A percentile compares a stretch with the other conserved stretches of the same genome.
Evolutionary conservation across 2,113 vertebrate genomes (phyloP).

Genomic region (Mormoops blainvillei): DNA sequence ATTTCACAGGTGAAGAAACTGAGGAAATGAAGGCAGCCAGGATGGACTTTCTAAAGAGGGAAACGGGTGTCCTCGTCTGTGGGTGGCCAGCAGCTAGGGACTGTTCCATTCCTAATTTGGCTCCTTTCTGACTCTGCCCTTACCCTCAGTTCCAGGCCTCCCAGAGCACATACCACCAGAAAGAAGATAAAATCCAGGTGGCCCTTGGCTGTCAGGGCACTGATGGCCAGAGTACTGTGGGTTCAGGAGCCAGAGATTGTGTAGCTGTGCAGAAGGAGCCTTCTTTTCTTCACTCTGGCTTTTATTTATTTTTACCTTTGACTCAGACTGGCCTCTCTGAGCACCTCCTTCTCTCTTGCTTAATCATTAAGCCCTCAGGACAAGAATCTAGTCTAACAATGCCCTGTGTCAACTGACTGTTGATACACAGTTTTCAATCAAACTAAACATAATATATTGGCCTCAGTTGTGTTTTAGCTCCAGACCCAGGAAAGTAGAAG

Average conservation of each 20-base stretch:
- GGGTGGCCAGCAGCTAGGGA: background rate
- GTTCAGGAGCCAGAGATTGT: background rate
- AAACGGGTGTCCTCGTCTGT: background rate
- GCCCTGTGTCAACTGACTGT: background rate
- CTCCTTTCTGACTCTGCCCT: background rate
- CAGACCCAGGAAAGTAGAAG: background rate
- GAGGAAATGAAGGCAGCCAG: background rate
- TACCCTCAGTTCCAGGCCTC: background rate
- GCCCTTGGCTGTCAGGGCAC: background rate
- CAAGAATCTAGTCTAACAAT: background rate
- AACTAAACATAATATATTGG: background rate
- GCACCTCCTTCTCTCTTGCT: background rate
- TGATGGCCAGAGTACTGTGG: too few relatives aligned
- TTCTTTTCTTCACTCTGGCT: background rate
- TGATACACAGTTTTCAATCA: background rate
- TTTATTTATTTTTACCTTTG: background rate
- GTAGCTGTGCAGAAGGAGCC: background rate
- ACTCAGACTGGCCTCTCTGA: background rate
- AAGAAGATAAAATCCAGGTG: background rate
- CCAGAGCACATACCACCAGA: accelerated
- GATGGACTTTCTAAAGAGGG: background rate
- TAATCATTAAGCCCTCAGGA: background rate
- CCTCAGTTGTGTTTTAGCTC: background rate
- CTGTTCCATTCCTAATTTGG: background rate
- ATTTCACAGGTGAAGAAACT: background rate